Percentiles rank a stretch among this genome's conserved stretches.
These are phyloP conservation scores for Elysia crispata DNA, from an alignment of 2,888 invertebrate genomes.

Conservation along the genomic window DNA sequence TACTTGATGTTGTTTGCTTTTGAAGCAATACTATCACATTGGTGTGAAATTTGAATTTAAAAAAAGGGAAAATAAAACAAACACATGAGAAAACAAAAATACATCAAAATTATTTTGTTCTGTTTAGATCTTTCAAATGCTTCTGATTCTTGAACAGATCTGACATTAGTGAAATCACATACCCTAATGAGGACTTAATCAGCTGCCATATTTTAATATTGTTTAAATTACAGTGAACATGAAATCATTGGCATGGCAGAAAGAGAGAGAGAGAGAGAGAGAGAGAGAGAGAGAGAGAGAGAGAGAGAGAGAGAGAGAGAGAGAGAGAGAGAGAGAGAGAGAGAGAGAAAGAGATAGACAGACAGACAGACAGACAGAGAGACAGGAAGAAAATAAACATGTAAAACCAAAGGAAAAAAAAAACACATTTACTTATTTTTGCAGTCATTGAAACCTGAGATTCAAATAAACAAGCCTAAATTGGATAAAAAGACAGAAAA, in stretches of 20 bases:
- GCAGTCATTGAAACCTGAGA: constrained; percentile 22
- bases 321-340: constrained; percentile 12
- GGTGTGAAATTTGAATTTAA: too few relatives aligned
- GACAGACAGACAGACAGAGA: not conserved
- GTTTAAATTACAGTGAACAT: too few relatives aligned
- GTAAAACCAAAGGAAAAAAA: not conserved
- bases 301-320: constrained; percentile 2
- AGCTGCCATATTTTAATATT: too few relatives aligned
- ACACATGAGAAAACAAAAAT: too few relatives aligned
- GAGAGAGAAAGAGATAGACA: constrained; percentile 12
- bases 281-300: constrained; percentile 25
- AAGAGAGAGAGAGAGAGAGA: constrained; percentile 11
- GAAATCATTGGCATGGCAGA: not conserved
- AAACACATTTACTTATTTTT: not conserved
- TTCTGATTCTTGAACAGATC: too few relatives aligned
- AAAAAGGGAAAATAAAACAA: too few relatives aligned
- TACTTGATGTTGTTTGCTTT: too few relatives aligned
- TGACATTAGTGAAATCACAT: too few relatives aligned
- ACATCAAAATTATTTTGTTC: too few relatives aligned
- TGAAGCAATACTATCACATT: too few relatives aligned
- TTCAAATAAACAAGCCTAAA: not conserved
- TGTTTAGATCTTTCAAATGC: too few relatives aligned
- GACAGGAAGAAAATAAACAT: not conserved
- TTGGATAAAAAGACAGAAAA: constrained; percentile 13
- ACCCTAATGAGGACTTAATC: too few relatives aligned